Conservation (phyloP, 2,888 invertebrate species). For the Netelia virgata region DNA sequence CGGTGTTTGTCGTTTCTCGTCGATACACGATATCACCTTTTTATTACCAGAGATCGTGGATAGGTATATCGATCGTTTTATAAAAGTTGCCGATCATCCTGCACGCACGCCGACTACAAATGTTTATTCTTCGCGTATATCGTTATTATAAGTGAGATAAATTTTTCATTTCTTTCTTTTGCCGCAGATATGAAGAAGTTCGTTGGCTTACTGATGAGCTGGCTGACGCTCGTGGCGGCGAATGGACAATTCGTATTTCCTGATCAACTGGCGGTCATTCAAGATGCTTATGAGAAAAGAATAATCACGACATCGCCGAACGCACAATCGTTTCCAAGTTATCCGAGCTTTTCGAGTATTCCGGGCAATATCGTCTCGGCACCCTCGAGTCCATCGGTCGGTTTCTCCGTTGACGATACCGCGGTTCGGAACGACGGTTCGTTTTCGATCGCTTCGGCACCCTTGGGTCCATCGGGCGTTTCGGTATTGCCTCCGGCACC, state of each 20-base stretch:
- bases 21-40: too few relatives aligned
- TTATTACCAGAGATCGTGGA: too few relatives aligned
- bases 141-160: neutral
- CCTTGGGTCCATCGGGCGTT: too few relatives aligned
- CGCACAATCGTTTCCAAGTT: conserved; percentile 7
- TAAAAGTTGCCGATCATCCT: too few relatives aligned
- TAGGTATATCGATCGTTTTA: too few relatives aligned
- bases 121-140: neutral
- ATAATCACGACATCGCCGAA: neutral
- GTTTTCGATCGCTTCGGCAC: neutral
- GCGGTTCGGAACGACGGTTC: conserved; percentile 1
- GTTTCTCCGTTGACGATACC: neutral
- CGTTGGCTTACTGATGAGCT: conserved; percentile 51
- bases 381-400: neutral
- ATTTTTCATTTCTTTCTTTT: neutral
- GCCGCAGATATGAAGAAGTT: conserved; percentile 57
- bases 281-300: conserved; percentile 17
- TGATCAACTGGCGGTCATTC: conserved; percentile 68
- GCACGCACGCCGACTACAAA: too few relatives aligned
- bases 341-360: too few relatives aligned
- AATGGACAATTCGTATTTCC: conserved; percentile 73
- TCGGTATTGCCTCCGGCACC: neutral
- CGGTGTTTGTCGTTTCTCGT: too few relatives aligned
- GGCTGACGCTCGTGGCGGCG: conserved; percentile 56
- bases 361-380: neutral